phyloP scores from a whole-genome alignment of 2,888 invertebrate species.

The Alviniconcha strummeri region DNA sequence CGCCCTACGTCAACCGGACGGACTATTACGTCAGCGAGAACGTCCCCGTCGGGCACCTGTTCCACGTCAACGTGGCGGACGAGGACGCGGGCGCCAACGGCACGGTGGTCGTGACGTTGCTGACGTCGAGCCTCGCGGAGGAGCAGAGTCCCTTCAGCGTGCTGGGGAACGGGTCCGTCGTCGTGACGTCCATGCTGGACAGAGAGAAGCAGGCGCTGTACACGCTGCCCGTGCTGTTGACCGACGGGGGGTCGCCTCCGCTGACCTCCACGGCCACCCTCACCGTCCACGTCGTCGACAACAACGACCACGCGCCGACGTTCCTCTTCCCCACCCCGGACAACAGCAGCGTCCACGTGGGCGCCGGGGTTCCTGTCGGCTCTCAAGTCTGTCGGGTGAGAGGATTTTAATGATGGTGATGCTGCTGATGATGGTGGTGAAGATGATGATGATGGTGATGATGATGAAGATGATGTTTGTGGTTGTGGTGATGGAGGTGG shows the following conservation, averaged over 20 bases:
- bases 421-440: too few relatives aligned
- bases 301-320: conserved; percentile 55
- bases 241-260: conserved; percentile 47
- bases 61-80: conserved; percentile 39
- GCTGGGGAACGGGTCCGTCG: conserved; percentile 38
- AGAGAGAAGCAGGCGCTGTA: conserved; percentile 44
- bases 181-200: conserved; percentile 42
- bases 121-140: not conserved
- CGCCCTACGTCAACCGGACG: conserved; percentile 36
- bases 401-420: too few relatives aligned
- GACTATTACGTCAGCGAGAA: conserved; percentile 43
- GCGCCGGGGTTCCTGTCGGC: conserved; percentile 39
- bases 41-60: conserved; percentile 33
- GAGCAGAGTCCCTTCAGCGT: conserved; percentile 33
- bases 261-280: conserved; percentile 48
- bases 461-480: too few relatives aligned
- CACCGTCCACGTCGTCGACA: conserved; percentile 50
- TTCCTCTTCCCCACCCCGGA: conserved; percentile 52
- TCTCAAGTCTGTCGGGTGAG: conserved; percentile 17
- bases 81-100: conserved; percentile 39
- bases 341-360: conserved; percentile 49
- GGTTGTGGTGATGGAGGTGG: too few relatives aligned
- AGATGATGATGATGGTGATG: too few relatives aligned
- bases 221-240: conserved; percentile 43
- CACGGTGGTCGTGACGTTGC: conserved; percentile 29